Conservation (phyloP, 1,140 invertebrate genomes). For the Trachelipus rathkii region DNA sequence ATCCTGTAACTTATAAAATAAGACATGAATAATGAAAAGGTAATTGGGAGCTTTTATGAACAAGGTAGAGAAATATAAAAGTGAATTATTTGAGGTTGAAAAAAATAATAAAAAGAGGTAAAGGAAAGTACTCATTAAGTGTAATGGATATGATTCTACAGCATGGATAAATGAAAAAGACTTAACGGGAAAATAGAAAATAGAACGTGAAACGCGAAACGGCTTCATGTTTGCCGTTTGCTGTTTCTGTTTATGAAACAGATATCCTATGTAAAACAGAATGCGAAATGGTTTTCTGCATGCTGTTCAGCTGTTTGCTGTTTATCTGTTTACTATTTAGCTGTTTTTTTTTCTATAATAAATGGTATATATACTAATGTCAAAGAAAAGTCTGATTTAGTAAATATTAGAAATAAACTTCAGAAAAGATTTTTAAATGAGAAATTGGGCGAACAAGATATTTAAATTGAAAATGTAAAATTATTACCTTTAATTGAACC, state of each 20-base stretch:
- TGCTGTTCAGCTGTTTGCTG: too few relatives aligned
- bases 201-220: not conserved
- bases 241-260: not conserved
- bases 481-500: not conserved
- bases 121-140: not conserved
- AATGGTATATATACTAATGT: not conserved
- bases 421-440: constrained; percentile 14
- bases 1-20: constrained; percentile 33
- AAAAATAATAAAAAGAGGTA: constrained; percentile 23
- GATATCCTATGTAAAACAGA: too few relatives aligned
- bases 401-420: constrained; percentile 13
- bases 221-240: not conserved
- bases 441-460: constrained; percentile 13
- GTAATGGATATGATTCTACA: constrained; percentile 13
- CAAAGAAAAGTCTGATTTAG: constrained; percentile 25
- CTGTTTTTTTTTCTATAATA: constrained; percentile 7
- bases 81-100: constrained; percentile 24
- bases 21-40: constrained; percentile 32
- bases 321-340: not conserved
- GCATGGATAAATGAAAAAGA: not conserved
- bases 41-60: constrained; percentile 31
- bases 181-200: not conserved
- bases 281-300: too few relatives aligned
- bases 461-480: constrained; percentile 2
- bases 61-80: constrained; percentile 2